A percentile compares a stretch with the other conserved stretches of the same genome.
phyloP scores from a whole-genome alignment of 2,113 vertebrate species.

The Crotalus horridus region DNA sequence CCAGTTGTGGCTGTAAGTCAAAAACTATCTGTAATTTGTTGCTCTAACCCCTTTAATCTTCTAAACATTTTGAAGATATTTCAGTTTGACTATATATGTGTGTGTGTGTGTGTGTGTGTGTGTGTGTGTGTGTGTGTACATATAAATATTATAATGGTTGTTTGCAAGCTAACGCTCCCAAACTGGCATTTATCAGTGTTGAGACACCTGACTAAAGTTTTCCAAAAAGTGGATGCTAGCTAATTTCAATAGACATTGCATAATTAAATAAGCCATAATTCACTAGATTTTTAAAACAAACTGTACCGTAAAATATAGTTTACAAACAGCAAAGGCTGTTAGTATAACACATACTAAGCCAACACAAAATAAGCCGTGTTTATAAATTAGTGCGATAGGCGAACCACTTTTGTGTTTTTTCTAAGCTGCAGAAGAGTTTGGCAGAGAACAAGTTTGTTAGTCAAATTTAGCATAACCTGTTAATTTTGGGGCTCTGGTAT shows the following conservation, averaged over 20 bases:
- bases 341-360: background rate
- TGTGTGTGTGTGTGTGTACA: too few relatives aligned
- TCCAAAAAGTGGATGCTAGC: background rate
- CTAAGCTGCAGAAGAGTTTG: background rate
- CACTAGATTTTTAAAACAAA: background rate
- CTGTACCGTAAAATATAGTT: background rate
- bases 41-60: background rate
- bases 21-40: background rate
- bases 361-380: background rate
- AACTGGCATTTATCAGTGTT: background rate
- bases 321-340: background rate
- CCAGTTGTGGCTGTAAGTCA: background rate
- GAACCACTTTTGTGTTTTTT: background rate
- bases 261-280: background rate
- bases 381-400: background rate
- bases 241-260: background rate
- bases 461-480: background rate
- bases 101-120: too few relatives aligned
- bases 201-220: background rate
- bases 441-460: background rate
- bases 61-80: background rate
- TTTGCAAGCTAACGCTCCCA: background rate
- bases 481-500: background rate
- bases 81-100: background rate
- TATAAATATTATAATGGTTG: background rate